These are phyloP conservation scores for Nephrocerus scutellatus DNA, from an alignment of 2,888 invertebrate genomes.

Conservation along the genomic window DNA sequence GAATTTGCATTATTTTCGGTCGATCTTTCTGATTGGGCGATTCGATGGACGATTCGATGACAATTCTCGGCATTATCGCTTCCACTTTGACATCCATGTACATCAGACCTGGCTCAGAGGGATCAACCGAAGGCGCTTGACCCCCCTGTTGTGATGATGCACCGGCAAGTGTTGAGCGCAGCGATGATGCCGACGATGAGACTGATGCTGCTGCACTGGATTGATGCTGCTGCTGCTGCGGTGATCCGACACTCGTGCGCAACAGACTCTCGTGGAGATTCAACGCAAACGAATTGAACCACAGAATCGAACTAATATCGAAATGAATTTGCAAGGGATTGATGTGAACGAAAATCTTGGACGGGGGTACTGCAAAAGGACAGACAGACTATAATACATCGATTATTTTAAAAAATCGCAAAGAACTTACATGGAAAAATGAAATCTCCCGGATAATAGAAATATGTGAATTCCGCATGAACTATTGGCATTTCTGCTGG, in stretches of 20 bases:
- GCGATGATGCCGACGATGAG: slow-evolving; percentile 23
- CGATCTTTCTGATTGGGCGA: slow-evolving; percentile 77
- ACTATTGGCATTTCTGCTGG: slow-evolving; percentile 86
- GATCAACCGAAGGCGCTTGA: slow-evolving; percentile 25
- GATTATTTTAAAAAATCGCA: slow-evolving; percentile 10
- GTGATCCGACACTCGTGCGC: slow-evolving; percentile 47
- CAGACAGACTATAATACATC: slow-evolving; percentile 10
- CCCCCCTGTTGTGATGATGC: slow-evolving; percentile 24
- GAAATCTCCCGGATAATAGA: slow-evolving; percentile 89
- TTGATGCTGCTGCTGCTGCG: not conserved
- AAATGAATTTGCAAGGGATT: slow-evolving; percentile 85
- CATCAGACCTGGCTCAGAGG: slow-evolving; percentile 42
- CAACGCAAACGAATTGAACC: slow-evolving; percentile 89
- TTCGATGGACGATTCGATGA: slow-evolving; percentile 63
- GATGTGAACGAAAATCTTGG: slow-evolving; percentile 83
- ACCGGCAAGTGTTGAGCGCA: slow-evolving; percentile 28
- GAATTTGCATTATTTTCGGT: slow-evolving; percentile 72
- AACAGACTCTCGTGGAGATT: slow-evolving; percentile 73
- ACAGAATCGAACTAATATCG: slow-evolving; percentile 81
- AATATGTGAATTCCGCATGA: slow-evolving; percentile 94
- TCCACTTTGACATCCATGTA: slow-evolving; percentile 85
- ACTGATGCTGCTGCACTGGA: slow-evolving; percentile 22
- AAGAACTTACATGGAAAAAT: slow-evolving; percentile 71
- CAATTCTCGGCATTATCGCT: slow-evolving; percentile 79
- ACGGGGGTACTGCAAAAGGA: slow-evolving; percentile 74